Evolutionary conservation across 1,140 invertebrate genomes (phyloP).

Genomic region (Batillaria attramentaria): DNA sequence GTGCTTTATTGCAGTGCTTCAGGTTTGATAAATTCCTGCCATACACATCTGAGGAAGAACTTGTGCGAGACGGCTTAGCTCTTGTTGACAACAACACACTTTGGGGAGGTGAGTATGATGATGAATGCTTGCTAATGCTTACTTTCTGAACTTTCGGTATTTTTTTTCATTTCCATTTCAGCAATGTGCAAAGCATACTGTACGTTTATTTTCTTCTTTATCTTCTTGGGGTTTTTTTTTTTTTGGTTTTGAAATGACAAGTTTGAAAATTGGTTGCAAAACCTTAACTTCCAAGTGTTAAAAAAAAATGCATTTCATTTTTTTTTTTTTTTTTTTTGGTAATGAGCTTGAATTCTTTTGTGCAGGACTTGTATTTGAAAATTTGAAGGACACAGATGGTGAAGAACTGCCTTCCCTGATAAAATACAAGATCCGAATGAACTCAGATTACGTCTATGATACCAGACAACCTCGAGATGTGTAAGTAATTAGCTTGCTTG

Average conservation of each 20-base stretch:
- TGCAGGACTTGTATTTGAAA: too few relatives aligned
- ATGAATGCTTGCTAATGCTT: too few relatives aligned
- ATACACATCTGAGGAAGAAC: constrained; percentile 69
- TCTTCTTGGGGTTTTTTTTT: too few relatives aligned
- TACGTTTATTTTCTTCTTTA: too few relatives aligned
- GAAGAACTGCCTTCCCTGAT: constrained; percentile 72
- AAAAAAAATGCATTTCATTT: too few relatives aligned
- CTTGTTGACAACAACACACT: constrained; percentile 64
- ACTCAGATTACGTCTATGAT: constrained; percentile 75
- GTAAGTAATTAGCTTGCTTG: too few relatives aligned
- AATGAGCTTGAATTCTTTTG: constrained; percentile 55
- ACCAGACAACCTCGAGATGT: constrained; percentile 72
- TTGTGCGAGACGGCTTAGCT: constrained; percentile 69
- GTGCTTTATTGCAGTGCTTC: constrained; percentile 77
- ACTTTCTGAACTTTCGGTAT: too few relatives aligned
- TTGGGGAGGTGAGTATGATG: constrained; percentile 61
- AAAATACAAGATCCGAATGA: constrained; percentile 77
- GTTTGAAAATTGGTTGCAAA: too few relatives aligned
- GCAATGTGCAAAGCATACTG: too few relatives aligned
- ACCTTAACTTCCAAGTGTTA: too few relatives aligned
- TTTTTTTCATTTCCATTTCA: too few relatives aligned
- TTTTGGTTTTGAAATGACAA: too few relatives aligned
- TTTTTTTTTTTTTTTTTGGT: constrained; percentile 35
- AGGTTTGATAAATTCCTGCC: constrained; percentile 75
- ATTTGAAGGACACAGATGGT: constrained; percentile 41